Percentiles rank a stretch among this genome's conserved stretches.
Conservation (phyloP, 2,888 invertebrate species). For the Chloromyia formosa region DNA sequence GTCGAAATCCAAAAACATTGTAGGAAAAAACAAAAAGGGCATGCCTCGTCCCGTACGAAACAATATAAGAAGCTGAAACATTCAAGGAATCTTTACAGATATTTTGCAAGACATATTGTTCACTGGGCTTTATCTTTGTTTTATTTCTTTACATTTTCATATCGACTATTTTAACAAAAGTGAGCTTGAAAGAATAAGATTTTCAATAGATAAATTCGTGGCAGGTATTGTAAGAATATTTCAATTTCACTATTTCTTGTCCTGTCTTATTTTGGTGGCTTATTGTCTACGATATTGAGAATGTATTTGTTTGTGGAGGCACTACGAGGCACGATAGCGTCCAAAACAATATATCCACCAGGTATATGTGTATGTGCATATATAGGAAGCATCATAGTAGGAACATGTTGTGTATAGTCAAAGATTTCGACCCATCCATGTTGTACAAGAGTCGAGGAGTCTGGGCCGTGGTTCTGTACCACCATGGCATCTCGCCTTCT, state of each 20-base stretch:
- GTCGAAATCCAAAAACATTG: not conserved
- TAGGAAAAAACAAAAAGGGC: not conserved
- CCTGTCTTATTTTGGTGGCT: conserved; percentile 24
- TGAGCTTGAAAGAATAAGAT: conserved; percentile 26
- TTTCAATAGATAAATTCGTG: conserved; percentile 38
- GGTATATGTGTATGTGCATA: too few relatives aligned
- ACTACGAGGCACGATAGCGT: not conserved
- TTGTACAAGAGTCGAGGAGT: conserved; percentile 10
- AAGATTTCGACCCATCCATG: conserved; percentile 28
- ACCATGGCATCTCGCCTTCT: not conserved
- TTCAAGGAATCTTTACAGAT: not conserved
- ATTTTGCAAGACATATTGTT: not conserved
- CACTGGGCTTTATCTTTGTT: not conserved
- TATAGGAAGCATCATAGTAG: too few relatives aligned
- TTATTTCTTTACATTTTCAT: not conserved
- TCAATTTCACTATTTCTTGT: conserved; percentile 33
- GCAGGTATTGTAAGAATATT: conserved; percentile 35
- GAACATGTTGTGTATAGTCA: not conserved
- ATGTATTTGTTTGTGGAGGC: not conserved
- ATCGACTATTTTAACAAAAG: conserved; percentile 9
- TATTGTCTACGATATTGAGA: conserved; percentile 3
- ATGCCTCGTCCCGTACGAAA: too few relatives aligned
- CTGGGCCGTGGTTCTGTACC: not conserved
- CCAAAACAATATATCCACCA: not conserved
- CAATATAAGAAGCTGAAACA: not conserved